These are phyloP conservation scores for Megalops atlanticus DNA, from an alignment of 2,113 vertebrate species.

Conservation along the genomic window DNA sequence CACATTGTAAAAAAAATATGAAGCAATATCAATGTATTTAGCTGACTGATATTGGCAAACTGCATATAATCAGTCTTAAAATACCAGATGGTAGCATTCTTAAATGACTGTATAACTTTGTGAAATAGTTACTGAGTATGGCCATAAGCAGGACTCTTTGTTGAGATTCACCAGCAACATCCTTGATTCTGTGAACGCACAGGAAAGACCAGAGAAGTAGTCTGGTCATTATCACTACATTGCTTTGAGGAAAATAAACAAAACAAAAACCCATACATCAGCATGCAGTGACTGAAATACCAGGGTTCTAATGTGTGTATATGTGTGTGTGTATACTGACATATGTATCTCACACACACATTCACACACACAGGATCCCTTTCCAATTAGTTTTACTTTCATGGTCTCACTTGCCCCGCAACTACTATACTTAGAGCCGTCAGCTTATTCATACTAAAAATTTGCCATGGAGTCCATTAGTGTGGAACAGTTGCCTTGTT, in stretches of 20 bases:
- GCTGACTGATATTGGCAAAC: not conserved
- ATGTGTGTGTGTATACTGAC: too few relatives aligned
- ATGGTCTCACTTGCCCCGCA: not conserved
- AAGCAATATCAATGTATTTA: constrained; percentile 21
- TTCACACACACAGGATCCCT: not conserved
- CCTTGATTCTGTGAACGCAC: too few relatives aligned
- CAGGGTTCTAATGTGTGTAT: not conserved
- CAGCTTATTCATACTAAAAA: not conserved
- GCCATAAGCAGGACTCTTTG: not conserved
- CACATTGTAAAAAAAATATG: constrained; percentile 1
- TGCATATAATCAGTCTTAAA: constrained; percentile 9
- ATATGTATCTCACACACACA: not conserved
- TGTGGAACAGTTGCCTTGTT: not conserved
- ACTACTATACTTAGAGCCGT: not conserved
- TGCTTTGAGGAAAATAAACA: constrained; percentile 6
- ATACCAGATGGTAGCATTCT: not conserved
- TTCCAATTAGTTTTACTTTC: too few relatives aligned
- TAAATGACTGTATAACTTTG: not conserved
- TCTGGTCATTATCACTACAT: too few relatives aligned
- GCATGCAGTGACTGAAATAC: not conserved
- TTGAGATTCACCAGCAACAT: not conserved
- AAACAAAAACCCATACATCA: not conserved
- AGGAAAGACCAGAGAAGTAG: too few relatives aligned
- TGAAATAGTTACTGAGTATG: not conserved
- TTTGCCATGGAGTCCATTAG: not conserved